Evolutionary conservation across 1,140 invertebrate species (phyloP).

Genomic region (Pectinophora gossypiella): DNA sequence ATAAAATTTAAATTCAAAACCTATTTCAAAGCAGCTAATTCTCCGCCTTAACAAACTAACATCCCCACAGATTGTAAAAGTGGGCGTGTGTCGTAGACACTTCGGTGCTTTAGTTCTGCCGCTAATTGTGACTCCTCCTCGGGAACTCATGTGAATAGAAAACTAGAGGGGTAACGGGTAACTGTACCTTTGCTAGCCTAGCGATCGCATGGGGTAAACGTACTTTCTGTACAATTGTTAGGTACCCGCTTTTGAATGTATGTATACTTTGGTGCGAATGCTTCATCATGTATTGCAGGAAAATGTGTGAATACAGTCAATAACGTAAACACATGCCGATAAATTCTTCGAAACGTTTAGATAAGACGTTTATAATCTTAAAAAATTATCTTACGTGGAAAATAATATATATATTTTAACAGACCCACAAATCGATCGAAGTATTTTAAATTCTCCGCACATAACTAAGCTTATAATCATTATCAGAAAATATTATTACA

Average conservation of each 20-base stretch:
- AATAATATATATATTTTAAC: too few relatives aligned
- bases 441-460: too few relatives aligned
- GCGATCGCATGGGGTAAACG: not conserved
- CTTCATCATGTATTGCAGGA: not conserved
- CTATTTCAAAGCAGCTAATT: too few relatives aligned
- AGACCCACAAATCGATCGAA: too few relatives aligned
- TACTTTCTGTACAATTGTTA: not conserved
- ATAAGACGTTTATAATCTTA: too few relatives aligned
- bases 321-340: too few relatives aligned
- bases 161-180: not conserved
- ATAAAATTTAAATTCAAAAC: too few relatives aligned
- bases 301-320: too few relatives aligned
- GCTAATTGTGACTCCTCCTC: conserved; percentile 45
- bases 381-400: too few relatives aligned
- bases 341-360: too few relatives aligned
- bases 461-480: too few relatives aligned
- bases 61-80: conserved; percentile 25
- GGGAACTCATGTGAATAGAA: not conserved
- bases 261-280: not conserved
- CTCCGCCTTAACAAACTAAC: conserved; percentile 22
- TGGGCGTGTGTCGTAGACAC: conserved; percentile 39
- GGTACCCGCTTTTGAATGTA: not conserved
- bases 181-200: not conserved
- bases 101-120: conserved; percentile 32
- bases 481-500: too few relatives aligned